Percentiles rank a stretch among this genome's conserved stretches.
phyloP scores from a whole-genome alignment of 2,113 vertebrate genomes.

The Hippocampus mohnikei region DNA sequence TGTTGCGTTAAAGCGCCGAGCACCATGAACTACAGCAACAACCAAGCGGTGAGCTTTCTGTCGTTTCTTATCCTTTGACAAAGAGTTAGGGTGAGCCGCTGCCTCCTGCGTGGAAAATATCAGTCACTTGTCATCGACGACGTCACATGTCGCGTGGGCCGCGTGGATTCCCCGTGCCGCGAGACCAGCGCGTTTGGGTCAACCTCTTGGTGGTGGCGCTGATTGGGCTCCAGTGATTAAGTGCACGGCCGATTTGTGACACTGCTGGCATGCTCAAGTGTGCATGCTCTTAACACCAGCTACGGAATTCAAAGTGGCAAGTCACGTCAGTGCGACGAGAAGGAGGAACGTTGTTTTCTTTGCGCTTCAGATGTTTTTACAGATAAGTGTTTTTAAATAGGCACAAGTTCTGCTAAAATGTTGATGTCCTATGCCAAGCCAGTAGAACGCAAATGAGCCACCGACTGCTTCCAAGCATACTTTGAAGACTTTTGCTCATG shows the following conservation, averaged over 20 bases:
- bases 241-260: background rate
- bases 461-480: background rate
- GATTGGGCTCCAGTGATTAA: slow-evolving; percentile 6
- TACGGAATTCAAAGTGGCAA: background rate
- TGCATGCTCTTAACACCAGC: background rate
- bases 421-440: background rate
- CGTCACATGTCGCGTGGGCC: slow-evolving; percentile 18
- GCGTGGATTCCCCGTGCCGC: background rate
- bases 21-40: slow-evolving; percentile 69
- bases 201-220: background rate
- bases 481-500: background rate
- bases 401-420: background rate
- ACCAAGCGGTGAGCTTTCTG: slow-evolving; percentile 64
- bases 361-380: background rate
- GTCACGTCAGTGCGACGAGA: too few relatives aligned
- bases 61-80: background rate
- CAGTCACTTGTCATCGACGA: slow-evolving; percentile 5
- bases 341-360: background rate
- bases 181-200: slow-evolving; percentile 6
- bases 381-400: background rate
- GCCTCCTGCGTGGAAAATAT: slow-evolving; percentile 11
- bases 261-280: background rate
- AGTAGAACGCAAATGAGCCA: background rate
- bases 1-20: background rate
- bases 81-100: background rate